Evolutionary conservation across 1,140 invertebrate species (phyloP), one percentile per base, ranked within the genome.

Genomic region (Drosophila kepulauana): DNA sequence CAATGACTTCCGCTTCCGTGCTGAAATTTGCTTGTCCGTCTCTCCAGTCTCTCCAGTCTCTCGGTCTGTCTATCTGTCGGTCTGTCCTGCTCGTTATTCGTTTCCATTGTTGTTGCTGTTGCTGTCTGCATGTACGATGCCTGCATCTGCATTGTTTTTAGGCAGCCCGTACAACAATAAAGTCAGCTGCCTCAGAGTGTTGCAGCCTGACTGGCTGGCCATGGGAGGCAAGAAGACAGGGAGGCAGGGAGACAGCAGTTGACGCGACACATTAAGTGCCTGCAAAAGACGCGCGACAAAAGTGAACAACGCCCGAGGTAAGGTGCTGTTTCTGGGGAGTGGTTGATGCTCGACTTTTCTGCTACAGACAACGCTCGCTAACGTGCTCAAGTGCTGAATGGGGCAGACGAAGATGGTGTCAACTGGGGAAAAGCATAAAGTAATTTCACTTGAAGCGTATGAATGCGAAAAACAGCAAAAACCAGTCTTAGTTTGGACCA

Each of bases 1-100:
- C 88, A 91, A 91, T 91, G 88, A 91, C 88, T 91, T 91, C 88
- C 88, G 88, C 88, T 91, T 91, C 88, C 88, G 88, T 79, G 87
- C 82, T 79, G 79, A 84, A 87, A 91, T 91, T 90, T 67, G 81
- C 78, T 68, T 68, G 76, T 80, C 75, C 71, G 25, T 65, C 59
- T 59, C 5, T 45, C 41, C 16, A 48, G 43, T 52, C 43, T 65
- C 38, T 54, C 51, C 51, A 8, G 11, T 16, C 35, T 59, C 52
- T 54, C 52, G 28, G 43, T 51, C 54, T 57, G 33, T 30, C n/a
- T 25, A 25, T 57, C 46, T 57, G 67, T 52, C 70, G 48, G 56
- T 5, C 10, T 28, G 77, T 80, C 41, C 72, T 52, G 45, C 35
- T 49, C 65, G 57, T 57, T 63, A 49, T 46, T 59, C 45, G n/a